Evolutionary conservation across 2,888 invertebrate species (phyloP).

Genomic region (Drosophila eohydei): DNA sequence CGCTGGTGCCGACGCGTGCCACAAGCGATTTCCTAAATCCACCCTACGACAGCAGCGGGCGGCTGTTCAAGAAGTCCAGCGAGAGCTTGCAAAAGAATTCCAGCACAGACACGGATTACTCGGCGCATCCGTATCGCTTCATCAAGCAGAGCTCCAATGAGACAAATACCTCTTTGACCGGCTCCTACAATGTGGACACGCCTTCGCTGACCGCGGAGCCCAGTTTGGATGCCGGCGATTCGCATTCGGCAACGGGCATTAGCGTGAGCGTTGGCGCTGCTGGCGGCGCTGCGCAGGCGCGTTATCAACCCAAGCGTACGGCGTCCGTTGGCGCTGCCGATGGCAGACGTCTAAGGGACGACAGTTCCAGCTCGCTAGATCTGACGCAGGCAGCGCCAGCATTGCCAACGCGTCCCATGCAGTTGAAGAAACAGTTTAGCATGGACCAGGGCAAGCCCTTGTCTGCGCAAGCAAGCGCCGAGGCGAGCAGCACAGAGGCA

Average conservation of each 20-base stretch:
- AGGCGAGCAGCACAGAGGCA: conserved; percentile 38
- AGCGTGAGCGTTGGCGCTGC: conserved; percentile 63
- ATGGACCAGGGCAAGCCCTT: conserved; percentile 84
- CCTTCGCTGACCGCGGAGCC: conserved; percentile 84
- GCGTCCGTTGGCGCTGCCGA: conserved; percentile 82
- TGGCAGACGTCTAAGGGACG: conserved; percentile 68
- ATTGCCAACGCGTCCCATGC: conserved; percentile 81
- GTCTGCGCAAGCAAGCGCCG: conserved; percentile 59
- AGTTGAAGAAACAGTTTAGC: conserved; percentile 85
- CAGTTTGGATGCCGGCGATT: conserved; percentile 83
- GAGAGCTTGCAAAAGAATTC: conserved; percentile 85
- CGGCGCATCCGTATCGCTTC: conserved; percentile 84
- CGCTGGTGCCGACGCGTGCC: conserved; percentile 78
- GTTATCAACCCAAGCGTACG: conserved; percentile 82
- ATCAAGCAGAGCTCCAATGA: conserved; percentile 85
- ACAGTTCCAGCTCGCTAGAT: conserved; percentile 71
- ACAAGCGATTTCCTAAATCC: conserved; percentile 84
- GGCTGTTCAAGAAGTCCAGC: conserved; percentile 84
- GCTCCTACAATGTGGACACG: conserved; percentile 85
- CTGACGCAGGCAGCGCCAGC: conserved; percentile 74
- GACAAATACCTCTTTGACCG: conserved; percentile 85
- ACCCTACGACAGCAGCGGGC: conserved; percentile 79
- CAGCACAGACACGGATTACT: conserved; percentile 85
- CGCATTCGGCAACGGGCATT: conserved; percentile 70
- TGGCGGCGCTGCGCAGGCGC: conserved; percentile 64